Evolutionary conservation across 2,797 vertebrate genomes (phyloP).

Genomic region (Bryconaethiops microstoma): DNA sequence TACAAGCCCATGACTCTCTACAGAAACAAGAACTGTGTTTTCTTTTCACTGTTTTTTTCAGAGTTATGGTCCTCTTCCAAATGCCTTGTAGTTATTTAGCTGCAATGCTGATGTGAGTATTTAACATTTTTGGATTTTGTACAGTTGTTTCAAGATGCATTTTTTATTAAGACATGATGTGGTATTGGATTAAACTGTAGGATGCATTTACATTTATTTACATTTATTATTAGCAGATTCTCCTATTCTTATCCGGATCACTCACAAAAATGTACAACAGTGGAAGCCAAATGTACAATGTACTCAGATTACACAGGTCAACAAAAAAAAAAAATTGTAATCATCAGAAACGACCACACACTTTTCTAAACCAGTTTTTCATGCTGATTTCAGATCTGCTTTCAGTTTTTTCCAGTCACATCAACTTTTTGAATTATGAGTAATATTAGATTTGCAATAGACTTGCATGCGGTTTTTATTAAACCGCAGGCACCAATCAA

Average conservation of each 20-base stretch:
- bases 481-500: no score
- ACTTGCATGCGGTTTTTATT: no score
- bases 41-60: not conserved
- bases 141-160: not conserved
- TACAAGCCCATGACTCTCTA: conserved; percentile 1
- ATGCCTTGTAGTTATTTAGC: conserved; percentile 22
- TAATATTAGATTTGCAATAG: no score
- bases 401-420: no score
- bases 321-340: no score
- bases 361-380: no score
- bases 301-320: no score
- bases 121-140: not conserved
- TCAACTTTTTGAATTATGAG: no score
- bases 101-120: not conserved
- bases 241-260: not conserved
- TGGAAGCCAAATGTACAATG: not conserved
- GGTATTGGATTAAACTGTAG: not conserved
- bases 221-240: not conserved
- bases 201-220: not conserved
- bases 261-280: not conserved
- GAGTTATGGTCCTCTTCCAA: conserved; percentile 8
- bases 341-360: no score
- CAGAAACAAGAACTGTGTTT: conserved; percentile 25
- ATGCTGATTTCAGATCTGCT: no score
- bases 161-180: not conserved